phyloP scores from a whole-genome alignment of 2,797 vertebrate species.

The Cetoscarus ocellatus region DNA sequence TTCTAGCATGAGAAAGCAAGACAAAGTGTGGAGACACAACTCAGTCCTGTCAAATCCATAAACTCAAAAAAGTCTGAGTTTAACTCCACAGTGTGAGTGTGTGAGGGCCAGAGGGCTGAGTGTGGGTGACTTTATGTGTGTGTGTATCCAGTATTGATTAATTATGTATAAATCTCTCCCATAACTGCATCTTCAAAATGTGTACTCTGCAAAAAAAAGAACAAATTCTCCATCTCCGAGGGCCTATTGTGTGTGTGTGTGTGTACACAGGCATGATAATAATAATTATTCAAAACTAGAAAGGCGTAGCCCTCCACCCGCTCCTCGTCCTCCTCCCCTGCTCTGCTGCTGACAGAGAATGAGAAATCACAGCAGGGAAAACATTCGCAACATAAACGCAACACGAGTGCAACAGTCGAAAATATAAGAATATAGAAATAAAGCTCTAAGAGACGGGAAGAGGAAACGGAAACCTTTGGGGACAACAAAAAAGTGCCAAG shows the following conservation, averaged over 20 bases:
- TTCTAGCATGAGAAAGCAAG: slow-evolving; percentile 1
- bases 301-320: slow-evolving; percentile 10
- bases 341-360: slow-evolving; percentile 37
- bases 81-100: slow-evolving; percentile 22
- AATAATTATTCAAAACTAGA: slow-evolving; percentile 49
- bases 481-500: too few species aligned
- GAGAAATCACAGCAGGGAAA: slow-evolving; percentile 26
- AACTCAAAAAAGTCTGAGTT: slow-evolving; percentile 17
- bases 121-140: slow-evolving; percentile 7
- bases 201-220: slow-evolving; percentile 31
- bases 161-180: slow-evolving; percentile 45
- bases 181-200: slow-evolving; percentile 35
- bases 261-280: slow-evolving; percentile 23
- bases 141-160: slow-evolving; percentile 28
- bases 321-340: not conserved
- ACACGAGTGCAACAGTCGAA: slow-evolving; percentile 1
- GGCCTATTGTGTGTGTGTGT: slow-evolving; percentile 21
- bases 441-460: not conserved
- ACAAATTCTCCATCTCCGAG: slow-evolving; percentile 1
- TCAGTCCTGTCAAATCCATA: not conserved
- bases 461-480: not conserved
- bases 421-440: too few species aligned
- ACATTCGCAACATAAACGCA: slow-evolving; percentile 30
- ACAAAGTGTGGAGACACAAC: slow-evolving; percentile 15
- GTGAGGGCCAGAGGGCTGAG: not conserved